Base-by-base conservation (phyloP, 1,140 invertebrate genomes). In the Drosophila nasuta region DNA sequence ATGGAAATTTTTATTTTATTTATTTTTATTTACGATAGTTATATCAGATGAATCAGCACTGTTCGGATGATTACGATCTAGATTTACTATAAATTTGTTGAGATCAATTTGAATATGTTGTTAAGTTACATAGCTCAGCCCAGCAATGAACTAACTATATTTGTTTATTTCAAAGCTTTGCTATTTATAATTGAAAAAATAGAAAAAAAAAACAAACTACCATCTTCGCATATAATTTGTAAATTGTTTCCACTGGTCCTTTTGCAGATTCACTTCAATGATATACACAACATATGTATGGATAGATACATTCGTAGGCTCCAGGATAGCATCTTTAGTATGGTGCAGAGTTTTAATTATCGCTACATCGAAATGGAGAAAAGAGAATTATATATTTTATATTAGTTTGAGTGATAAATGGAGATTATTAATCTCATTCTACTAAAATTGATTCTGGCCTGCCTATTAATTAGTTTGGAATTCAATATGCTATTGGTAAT, bases 41-140 rank as follows among this genome's bases (percentile, higher is more conserved):
- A 15, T 57, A 28, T 35, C 48, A 62, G 30, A 56, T 43, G 28
- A 51, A 35, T 33, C 45, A 71, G 62, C 15, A 57, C 54, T 30
- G 20, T 69, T 58, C 28, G n/a, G 57, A 58, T 71, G 46, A 67
- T 57, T 60, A 64, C 38, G 15, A 63, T 51, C 52, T 79, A 63
- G 43, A 62, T 73, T 79, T 65, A 25, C 20, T 25, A 25, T 25
- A 25, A 69, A 63, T 11, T 83, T 88, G 83, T 88, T 87, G 83
- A 87, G 83, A 87, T 87, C 83, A 87, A 78, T 80, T 88, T 80
- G 80, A 88, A 82, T 83, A 82, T 65, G 43, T 57, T 48, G 17
- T 79, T 60, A 54, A 57, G 35, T 41, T 41, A 38, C 35, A 38
- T 38, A 28, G 52, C 62, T 20, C 51, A 48, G 41, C 51, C 25